A percentile compares a stretch with the other conserved stretches of the same genome.
These are phyloP conservation scores for Zingel zingel DNA, from an alignment of 2,113 vertebrate species.

Conservation along the genomic window DNA sequence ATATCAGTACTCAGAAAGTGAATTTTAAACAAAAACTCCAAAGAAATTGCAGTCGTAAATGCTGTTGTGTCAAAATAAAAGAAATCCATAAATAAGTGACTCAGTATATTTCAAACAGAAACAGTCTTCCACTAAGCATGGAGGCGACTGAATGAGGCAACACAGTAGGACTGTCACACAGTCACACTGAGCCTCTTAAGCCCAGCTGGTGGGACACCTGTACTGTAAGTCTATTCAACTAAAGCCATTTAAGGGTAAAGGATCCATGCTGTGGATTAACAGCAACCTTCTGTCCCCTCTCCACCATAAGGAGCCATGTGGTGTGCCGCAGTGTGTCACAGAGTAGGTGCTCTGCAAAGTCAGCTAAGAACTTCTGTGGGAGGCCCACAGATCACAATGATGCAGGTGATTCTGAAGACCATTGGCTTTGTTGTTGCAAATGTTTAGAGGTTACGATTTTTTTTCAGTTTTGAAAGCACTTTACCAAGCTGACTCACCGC, in stretches of 20 bases:
- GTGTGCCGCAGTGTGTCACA: constrained; percentile 24
- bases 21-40: neutral
- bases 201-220: constrained; percentile 45
- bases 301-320: constrained; percentile 36
- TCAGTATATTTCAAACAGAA: constrained; percentile 17
- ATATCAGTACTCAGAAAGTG: neutral
- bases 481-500: constrained; percentile 81
- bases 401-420: neutral
- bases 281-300: constrained; percentile 52
- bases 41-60: neutral
- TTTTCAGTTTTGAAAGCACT: neutral
- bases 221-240: constrained; percentile 33
- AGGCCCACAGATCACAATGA: neutral
- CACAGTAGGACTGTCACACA: neutral
- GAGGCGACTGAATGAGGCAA: neutral
- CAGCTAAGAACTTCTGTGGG: constrained; percentile 9
- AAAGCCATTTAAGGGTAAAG: constrained; percentile 53
- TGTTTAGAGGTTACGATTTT: neutral
- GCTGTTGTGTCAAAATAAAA: neutral
- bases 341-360: constrained; percentile 8
- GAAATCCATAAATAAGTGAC: constrained; percentile 7
- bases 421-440: neutral
- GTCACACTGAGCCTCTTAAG: constrained; percentile 58
- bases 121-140: neutral
- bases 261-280: constrained; percentile 63